Percentiles rank a stretch among this genome's conserved stretches.
These are phyloP conservation scores for Blastobasis lacticolella DNA, from an alignment of 2,888 invertebrate genomes.

Conservation along the genomic window DNA sequence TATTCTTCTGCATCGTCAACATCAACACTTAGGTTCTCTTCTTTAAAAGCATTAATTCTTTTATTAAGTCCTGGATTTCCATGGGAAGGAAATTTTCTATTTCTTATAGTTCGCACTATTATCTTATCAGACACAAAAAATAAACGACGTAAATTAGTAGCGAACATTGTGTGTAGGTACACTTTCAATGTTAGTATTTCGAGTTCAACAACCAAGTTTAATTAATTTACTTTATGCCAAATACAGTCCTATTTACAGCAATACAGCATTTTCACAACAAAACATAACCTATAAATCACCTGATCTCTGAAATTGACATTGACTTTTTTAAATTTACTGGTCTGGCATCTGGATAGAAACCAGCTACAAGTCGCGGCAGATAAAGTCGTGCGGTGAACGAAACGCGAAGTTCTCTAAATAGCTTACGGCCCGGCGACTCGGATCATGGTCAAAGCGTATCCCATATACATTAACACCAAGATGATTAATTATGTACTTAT, in stretches of 20 bases:
- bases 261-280: neutral
- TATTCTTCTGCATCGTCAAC: slow-evolving; percentile 52
- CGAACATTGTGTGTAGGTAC: slow-evolving; percentile 33
- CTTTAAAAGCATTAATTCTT: slow-evolving; percentile 39
- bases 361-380: too few relatives aligned
- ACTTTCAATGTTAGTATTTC: too few relatives aligned
- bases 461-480: too few relatives aligned
- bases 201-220: too few relatives aligned
- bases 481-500: too few relatives aligned
- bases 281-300: neutral
- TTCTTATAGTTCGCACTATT: slow-evolving; percentile 42
- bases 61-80: slow-evolving; percentile 54
- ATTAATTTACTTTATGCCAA: too few relatives aligned
- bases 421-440: too few relatives aligned
- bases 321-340: neutral
- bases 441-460: too few relatives aligned
- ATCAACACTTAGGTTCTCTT: slow-evolving; percentile 38
- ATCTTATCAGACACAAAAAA: slow-evolving; percentile 43
- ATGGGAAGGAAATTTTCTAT: slow-evolving; percentile 24
- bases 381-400: too few relatives aligned
- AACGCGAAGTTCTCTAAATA: too few relatives aligned
- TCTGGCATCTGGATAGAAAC: too few relatives aligned
- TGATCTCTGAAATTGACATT: neutral
- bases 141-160: slow-evolving; percentile 32
- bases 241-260: neutral